Conservation (phyloP, 2,888 invertebrate species). For the Coenonympha glycerion region DNA sequence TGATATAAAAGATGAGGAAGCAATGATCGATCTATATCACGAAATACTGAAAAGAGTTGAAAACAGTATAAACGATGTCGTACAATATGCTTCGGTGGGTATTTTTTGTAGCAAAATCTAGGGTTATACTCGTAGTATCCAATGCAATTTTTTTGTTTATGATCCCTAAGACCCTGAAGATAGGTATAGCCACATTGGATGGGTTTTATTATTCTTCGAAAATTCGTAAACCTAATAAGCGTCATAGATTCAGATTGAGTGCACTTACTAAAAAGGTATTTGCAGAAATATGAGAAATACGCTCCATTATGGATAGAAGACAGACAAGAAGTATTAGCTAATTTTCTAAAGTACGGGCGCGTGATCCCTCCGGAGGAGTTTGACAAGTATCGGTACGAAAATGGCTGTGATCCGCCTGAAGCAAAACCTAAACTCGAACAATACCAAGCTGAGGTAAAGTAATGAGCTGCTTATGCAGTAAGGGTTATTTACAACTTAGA, state of each 20-base stretch:
- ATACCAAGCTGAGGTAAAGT: conserved; percentile 85
- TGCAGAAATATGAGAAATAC: conserved; percentile 78
- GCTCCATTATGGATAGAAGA: conserved; percentile 89
- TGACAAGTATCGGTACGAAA: conserved; percentile 69
- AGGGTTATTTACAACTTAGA: too few species aligned
- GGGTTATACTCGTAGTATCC: neutral
- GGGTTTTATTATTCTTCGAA: too few species aligned
- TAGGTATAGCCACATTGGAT: too few species aligned
- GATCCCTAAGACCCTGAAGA: too few species aligned
- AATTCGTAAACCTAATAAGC: too few species aligned
- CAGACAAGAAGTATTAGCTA: conserved; percentile 81
- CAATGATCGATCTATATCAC: conserved; percentile 75
- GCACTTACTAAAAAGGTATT: neutral
- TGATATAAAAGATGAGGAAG: conserved; percentile 76
- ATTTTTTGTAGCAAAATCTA: neutral
- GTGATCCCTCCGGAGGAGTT: conserved; percentile 83
- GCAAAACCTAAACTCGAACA: conserved; percentile 75
- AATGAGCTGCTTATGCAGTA: too few species aligned
- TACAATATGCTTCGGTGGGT: conserved; percentile 56
- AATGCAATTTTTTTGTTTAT: too few species aligned
- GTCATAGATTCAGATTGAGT: too few species aligned
- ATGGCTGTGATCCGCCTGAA: conserved; percentile 77
- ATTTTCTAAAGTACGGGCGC: conserved; percentile 86
- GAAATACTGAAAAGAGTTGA: conserved; percentile 73
- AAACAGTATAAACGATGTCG: conserved; percentile 56